phyloP scores from a whole-genome alignment of 2,797 vertebrate species.

The Etheostoma perlongum region DNA sequence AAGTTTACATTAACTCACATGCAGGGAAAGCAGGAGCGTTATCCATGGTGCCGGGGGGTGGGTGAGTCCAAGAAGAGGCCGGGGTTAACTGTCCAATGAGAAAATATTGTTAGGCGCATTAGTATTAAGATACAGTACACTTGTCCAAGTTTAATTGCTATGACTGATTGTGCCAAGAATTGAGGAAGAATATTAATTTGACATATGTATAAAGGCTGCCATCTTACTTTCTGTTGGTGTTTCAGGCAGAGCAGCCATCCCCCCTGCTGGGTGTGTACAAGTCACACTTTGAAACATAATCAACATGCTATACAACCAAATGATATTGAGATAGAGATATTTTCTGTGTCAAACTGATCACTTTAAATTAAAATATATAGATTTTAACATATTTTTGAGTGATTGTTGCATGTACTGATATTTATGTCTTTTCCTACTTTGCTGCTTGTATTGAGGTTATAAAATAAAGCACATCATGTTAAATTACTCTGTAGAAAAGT shows the following conservation, averaged over 20 bases:
- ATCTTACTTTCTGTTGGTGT: constrained; percentile 71
- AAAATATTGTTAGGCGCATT: background rate
- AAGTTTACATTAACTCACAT: constrained; percentile 60
- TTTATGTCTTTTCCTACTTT: too few relatives aligned
- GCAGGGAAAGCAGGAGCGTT: constrained; percentile 68
- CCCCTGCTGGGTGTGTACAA: constrained; percentile 59
- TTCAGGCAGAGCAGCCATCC: constrained; percentile 65
- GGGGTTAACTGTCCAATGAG: constrained; percentile 77
- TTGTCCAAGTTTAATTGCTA: background rate
- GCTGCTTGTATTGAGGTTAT: background rate
- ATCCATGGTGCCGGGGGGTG: constrained; percentile 27
- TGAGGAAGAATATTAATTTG: background rate
- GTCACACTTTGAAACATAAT: background rate
- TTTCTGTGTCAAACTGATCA: too few relatives aligned
- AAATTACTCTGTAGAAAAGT: too few relatives aligned
- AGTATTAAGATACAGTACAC: background rate
- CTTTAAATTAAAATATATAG: too few relatives aligned
- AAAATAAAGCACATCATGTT: too few relatives aligned
- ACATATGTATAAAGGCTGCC: background rate
- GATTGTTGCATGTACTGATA: too few relatives aligned
- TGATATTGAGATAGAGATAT: too few relatives aligned
- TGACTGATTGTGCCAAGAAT: background rate
- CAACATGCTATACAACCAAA: background rate
- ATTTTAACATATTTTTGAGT: too few relatives aligned
- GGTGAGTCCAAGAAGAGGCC: constrained; percentile 83